These are phyloP conservation scores for Enteromius anoplus DNA, from an alignment of 2,797 vertebrate genomes.

Conservation along the genomic window DNA sequence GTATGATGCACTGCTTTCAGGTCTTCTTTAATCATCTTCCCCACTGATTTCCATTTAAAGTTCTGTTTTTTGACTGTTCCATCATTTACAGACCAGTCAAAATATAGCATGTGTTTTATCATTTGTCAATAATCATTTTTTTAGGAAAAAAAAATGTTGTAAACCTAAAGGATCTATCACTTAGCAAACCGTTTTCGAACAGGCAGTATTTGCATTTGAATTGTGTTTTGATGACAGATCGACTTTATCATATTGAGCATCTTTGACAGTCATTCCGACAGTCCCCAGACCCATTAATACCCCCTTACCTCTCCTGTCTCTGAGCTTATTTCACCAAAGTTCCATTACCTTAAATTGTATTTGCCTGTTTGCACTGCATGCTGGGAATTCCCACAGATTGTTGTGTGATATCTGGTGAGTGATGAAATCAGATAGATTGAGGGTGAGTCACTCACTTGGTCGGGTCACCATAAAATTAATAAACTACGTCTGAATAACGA, in stretches of 20 bases:
- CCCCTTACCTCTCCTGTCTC: slow-evolving; percentile 6
- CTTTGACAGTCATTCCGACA: slow-evolving; percentile 6
- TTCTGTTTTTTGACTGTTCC: not conserved
- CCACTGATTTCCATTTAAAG: not conserved
- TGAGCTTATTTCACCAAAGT: slow-evolving; percentile 25
- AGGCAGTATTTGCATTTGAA: slow-evolving; percentile 15
- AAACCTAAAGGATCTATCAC: not conserved
- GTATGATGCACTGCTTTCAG: no score
- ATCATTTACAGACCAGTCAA: not conserved
- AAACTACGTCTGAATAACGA: slow-evolving; percentile 48
- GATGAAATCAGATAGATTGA: slow-evolving; percentile 33
- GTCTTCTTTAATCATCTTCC: not conserved
- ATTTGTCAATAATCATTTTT: not conserved
- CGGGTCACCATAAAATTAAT: slow-evolving; percentile 49
- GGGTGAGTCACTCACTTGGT: slow-evolving; percentile 12
- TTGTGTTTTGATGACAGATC: slow-evolving; percentile 15
- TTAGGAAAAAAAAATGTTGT: not conserved
- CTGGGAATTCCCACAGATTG: not conserved
- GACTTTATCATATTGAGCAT: not conserved
- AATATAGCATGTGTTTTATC: not conserved
- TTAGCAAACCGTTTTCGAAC: not conserved
- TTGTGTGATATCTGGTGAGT: slow-evolving; percentile 18
- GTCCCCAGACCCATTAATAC: not conserved
- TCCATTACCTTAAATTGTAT: slow-evolving; percentile 8
- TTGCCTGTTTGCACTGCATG: slow-evolving; percentile 13